These are phyloP conservation scores for Hydropotes inermis DNA, from an alignment of 2,113 vertebrate species.

Conservation along the genomic window DNA sequence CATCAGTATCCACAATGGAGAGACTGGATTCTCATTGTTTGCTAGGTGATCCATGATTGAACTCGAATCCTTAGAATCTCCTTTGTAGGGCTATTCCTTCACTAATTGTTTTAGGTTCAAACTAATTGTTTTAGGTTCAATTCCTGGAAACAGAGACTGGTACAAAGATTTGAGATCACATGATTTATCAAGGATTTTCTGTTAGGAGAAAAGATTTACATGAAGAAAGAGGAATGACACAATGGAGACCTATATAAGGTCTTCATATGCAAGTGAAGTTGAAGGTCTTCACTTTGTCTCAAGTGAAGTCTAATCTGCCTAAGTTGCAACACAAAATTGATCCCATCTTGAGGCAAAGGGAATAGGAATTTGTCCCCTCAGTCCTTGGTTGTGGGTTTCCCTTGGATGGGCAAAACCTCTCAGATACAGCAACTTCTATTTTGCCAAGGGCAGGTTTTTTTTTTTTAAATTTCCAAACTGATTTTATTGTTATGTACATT, in stretches of 20 bases:
- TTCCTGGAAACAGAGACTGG: background rate
- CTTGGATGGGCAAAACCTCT: background rate
- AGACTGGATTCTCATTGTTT: background rate
- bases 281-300: background rate
- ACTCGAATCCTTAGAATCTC: background rate
- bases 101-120: background rate
- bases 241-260: background rate
- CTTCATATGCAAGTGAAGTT: background rate
- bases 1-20: background rate
- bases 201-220: background rate
- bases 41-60: background rate
- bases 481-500: background rate
- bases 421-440: background rate
- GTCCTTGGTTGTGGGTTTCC: background rate
- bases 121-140: background rate
- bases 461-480: background rate
- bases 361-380: background rate
- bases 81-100: background rate
- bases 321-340: background rate
- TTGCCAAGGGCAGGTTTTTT: background rate
- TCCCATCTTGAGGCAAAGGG: background rate
- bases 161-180: background rate
- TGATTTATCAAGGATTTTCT: background rate
- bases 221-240: background rate
- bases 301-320: background rate